A percentile compares a stretch with the other conserved stretches of the same genome.
Conservation (phyloP, 2,113 vertebrate genomes). For the Phainopepla nitens region DNA sequence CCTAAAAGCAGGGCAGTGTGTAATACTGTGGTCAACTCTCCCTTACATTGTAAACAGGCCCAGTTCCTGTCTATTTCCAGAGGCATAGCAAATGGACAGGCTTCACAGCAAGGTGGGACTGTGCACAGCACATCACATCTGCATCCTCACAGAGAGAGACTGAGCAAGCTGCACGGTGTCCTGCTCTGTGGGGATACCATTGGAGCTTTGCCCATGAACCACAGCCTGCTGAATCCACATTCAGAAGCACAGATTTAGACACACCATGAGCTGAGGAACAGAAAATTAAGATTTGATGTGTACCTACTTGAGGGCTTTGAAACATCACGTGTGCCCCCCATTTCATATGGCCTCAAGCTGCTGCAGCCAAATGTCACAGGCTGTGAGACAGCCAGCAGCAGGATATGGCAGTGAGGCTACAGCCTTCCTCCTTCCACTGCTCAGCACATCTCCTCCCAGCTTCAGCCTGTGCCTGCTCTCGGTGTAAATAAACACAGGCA, state of each 20-base stretch:
- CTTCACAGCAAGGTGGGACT: neutral
- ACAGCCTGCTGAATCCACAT: neutral
- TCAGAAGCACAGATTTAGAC: neutral
- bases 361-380: neutral
- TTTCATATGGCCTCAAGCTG: neutral
- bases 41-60: neutral
- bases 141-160: neutral
- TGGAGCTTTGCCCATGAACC: neutral
- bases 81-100: rapidly evolving
- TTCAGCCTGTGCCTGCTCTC: neutral
- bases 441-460: neutral
- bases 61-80: neutral
- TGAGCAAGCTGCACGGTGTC: neutral
- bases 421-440: neutral
- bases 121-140: rapidly evolving
- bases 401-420: neutral
- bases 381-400: neutral
- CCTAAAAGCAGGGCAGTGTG: neutral
- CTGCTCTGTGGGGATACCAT: neutral
- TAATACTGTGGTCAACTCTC: neutral
- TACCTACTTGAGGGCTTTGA: neutral
- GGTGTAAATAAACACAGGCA: neutral
- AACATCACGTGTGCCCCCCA: neutral
- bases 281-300: neutral
- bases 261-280: neutral